A percentile compares a stretch with the other conserved stretches of the same genome.
phyloP scores from a whole-genome alignment of 2,113 vertebrate genomes.

The Origma solitaria region DNA sequence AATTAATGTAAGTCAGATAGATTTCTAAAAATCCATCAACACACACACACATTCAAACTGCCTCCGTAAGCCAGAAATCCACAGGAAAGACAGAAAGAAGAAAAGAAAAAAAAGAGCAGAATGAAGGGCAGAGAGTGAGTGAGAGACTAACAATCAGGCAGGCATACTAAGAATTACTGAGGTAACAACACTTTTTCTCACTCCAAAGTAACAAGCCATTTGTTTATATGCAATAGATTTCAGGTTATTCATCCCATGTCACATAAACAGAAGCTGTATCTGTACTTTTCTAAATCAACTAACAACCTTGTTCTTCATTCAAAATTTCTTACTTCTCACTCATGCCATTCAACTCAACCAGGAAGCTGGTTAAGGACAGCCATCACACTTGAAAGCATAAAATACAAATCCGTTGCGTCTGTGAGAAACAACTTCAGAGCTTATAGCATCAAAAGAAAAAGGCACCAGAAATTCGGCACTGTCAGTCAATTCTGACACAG shows the following conservation, averaged over 20 bases:
- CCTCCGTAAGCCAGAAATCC: not conserved
- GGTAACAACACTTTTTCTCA: not conserved
- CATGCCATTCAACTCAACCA: not conserved
- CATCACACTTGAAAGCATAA: not conserved
- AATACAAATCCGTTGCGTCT: not conserved
- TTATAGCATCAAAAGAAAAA: not conserved
- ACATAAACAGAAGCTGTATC: not conserved
- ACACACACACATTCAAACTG: not conserved
- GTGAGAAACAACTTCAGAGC: not conserved
- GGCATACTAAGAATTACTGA: not conserved
- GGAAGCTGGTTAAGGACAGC: not conserved
- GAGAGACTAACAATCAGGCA: not conserved
- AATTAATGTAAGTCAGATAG: not conserved
- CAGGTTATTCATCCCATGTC: not conserved
- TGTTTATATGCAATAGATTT: not conserved
- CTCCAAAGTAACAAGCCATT: not conserved
- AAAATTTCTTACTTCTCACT: not conserved
- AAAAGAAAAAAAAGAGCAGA: no score
- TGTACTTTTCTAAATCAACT: not conserved
- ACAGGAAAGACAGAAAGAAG: no score
- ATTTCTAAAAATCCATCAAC: not conserved
- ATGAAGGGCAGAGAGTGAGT: not conserved
- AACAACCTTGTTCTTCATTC: not conserved
- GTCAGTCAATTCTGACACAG: not conserved
- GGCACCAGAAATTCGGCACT: not conserved